phyloP scores from a whole-genome alignment of 2,797 vertebrate species.

The Pseudomugil gertrudae region DNA sequence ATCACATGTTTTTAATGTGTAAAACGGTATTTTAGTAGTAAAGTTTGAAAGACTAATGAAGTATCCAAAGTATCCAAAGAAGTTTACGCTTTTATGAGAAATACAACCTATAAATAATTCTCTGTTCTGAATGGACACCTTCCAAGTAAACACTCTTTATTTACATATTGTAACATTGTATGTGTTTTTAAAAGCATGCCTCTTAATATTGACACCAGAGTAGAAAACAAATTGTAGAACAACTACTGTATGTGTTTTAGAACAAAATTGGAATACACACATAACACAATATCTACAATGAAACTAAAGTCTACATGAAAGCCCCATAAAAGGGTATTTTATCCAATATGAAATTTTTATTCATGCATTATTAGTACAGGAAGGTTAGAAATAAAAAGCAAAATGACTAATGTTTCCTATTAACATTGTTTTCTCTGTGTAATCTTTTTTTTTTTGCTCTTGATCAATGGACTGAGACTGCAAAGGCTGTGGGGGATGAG shows the following conservation, averaged over 20 bases:
- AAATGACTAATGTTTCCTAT: constrained; percentile 42
- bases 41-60: neutral
- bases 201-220: neutral
- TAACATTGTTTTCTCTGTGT: constrained; percentile 41
- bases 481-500: constrained; percentile 24
- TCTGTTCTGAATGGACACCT: neutral
- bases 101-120: neutral
- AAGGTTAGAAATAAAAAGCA: constrained; percentile 38
- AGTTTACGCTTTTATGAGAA: neutral
- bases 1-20: neutral
- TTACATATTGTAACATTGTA: neutral
- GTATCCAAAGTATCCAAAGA: neutral
- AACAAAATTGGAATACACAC: constrained; percentile 15
- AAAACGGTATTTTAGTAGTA: neutral
- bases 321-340: constrained; percentile 26
- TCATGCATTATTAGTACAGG: constrained; percentile 2
- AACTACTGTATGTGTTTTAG: constrained; percentile 5
- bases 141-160: neutral
- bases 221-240: neutral
- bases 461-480: constrained; percentile 44
- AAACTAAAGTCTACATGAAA: constrained; percentile 38
- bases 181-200: neutral
- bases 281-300: constrained; percentile 14
- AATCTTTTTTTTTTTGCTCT: constrained; percentile 43
- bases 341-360: constrained; percentile 21